These are phyloP conservation scores for Brevipalpus yothersi DNA, from an alignment of 1,140 invertebrate species.

Conservation along the genomic window DNA sequence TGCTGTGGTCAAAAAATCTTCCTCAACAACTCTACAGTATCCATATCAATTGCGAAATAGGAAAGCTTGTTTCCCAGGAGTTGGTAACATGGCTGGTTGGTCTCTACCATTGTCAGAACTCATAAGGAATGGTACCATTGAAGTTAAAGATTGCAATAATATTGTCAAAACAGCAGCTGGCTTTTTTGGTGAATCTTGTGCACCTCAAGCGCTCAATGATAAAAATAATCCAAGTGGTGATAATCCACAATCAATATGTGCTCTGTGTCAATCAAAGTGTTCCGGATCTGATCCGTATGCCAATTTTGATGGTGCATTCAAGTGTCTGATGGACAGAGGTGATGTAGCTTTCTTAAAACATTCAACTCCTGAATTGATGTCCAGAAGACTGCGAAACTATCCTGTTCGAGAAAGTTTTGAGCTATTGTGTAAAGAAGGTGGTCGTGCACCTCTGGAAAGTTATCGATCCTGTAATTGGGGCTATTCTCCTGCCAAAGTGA, in stretches of 20 bases:
- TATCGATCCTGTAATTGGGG: conserved; percentile 28
- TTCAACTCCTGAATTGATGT: conserved; percentile 46
- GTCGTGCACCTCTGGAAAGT: conserved; percentile 28
- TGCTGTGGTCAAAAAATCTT: conserved; percentile 47
- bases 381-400: conserved; percentile 16
- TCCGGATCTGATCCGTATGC: conserved; percentile 63
- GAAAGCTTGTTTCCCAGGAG: conserved; percentile 65
- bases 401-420: conserved; percentile 33
- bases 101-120: conserved; percentile 47
- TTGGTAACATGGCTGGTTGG: conserved; percentile 77
- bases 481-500: conserved; percentile 50
- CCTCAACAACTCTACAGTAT: conserved; percentile 31
- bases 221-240: conserved; percentile 82
- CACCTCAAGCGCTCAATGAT: conserved; percentile 66
- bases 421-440: conserved; percentile 61
- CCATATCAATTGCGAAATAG: conserved; percentile 35
- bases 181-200: conserved; percentile 73
- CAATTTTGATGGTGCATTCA: conserved; percentile 36
- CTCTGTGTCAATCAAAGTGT: conserved; percentile 50
- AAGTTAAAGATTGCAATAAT: conserved; percentile 51
- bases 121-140: conserved; percentile 12
- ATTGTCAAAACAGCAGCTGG: conserved; percentile 73
- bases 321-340: conserved; percentile 14
- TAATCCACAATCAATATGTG: conserved; percentile 52
- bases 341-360: conserved; percentile 82